A percentile compares a stretch with the other conserved stretches of the same genome.
Evolutionary conservation across 2,113 vertebrate species (phyloP).

Genomic region (Sturnira hondurensis): DNA sequence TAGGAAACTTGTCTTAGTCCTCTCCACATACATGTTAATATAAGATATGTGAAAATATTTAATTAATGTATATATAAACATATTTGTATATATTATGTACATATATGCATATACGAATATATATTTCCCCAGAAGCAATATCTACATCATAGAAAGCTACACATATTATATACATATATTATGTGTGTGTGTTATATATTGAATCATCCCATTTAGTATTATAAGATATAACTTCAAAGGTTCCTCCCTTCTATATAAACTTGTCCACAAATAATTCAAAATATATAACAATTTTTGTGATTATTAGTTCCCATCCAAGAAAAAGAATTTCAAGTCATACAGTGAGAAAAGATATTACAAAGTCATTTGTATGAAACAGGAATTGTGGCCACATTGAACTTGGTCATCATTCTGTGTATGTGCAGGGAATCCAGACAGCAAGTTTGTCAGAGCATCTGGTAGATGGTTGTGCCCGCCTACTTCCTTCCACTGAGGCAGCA

Average conservation of each 20-base stretch:
- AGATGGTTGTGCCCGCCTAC: background rate
- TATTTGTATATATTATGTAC: background rate
- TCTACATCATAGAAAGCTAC: background rate
- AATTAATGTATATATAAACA: background rate
- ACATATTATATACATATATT: background rate
- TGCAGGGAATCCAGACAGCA: background rate
- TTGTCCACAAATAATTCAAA: slow-evolving; percentile 6
- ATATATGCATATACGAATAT: background rate
- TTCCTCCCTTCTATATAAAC: background rate
- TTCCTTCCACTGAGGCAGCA: background rate
- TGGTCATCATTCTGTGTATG: background rate
- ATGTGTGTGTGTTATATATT: background rate
- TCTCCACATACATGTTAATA: background rate
- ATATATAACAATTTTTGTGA: background rate
- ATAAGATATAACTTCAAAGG: background rate
- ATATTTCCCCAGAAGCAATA: background rate
- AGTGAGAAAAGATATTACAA: background rate
- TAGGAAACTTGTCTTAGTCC: background rate
- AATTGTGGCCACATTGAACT: background rate
- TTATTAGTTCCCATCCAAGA: background rate
- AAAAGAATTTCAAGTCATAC: background rate
- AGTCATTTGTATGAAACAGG: background rate
- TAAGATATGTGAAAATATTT: background rate
- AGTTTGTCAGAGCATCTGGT: background rate
- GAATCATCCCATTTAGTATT: background rate